Percentiles rank a stretch among this genome's conserved stretches.
Conservation (phyloP, 1,140 invertebrate species). For the Penaeus japonicus region DNA sequence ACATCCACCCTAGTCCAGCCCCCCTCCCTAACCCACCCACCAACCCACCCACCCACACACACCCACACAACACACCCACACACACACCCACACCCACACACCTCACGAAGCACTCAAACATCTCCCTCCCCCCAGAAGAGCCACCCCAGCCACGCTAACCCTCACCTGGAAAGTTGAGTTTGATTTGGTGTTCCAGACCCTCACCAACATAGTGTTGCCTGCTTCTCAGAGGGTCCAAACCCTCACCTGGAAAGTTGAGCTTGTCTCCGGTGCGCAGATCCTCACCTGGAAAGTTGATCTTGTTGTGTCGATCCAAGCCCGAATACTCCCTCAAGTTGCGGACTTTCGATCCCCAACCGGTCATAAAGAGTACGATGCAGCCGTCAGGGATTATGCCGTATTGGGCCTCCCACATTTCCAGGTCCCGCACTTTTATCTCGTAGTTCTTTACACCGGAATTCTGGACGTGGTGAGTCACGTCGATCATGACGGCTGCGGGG, state of each 20-base stretch:
- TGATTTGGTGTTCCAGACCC: too few species aligned
- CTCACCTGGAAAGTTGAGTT: too few species aligned
- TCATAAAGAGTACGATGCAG: not conserved
- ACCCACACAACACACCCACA: too few species aligned
- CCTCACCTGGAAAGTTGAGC: not conserved
- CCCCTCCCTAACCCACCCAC: too few species aligned
- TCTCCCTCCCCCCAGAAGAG: too few species aligned
- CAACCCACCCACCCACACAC: too few species aligned
- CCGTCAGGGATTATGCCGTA: slow-evolving; percentile 23
- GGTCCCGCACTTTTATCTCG: not conserved
- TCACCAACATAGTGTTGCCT: too few species aligned
- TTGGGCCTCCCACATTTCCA: slow-evolving; percentile 11
- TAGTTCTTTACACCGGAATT: slow-evolving; percentile 15
- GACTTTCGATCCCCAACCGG: slow-evolving; percentile 20
- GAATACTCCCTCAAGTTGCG: slow-evolving; percentile 2
- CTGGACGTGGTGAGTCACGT: not conserved
- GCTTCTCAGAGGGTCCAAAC: not conserved
- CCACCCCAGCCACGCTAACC: too few species aligned
- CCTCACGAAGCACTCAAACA: too few species aligned
- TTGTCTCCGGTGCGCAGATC: not conserved
- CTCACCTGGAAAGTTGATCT: slow-evolving; percentile 30
- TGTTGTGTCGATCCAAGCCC: slow-evolving; percentile 6
- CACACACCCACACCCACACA: too few species aligned
- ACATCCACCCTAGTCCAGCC: too few species aligned
- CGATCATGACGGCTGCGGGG: slow-evolving; percentile 23